Evolutionary conservation across 2,113 vertebrate species (phyloP), one percentile per base, ranked within the genome.

Genomic region (Globicephala melas): DNA sequence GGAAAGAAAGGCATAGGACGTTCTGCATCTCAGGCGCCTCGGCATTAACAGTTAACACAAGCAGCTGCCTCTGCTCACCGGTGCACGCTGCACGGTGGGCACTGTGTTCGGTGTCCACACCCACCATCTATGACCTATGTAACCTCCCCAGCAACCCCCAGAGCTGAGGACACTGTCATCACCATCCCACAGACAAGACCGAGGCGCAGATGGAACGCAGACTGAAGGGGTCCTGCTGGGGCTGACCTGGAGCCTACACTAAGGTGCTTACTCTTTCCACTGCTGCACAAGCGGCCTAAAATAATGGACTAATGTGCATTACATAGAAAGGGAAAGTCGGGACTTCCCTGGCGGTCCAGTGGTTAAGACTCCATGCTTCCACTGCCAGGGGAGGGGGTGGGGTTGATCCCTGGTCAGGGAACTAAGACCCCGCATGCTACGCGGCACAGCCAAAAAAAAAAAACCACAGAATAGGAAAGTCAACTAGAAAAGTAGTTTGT

Each of bases 101-200:
- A 1, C 20, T 0, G 13, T 0, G 20, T 6, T 62, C 41, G 1
- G 6, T 0, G 2, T 36, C 20, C 21, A 58, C 20, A 18, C 12
- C 33, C 25, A 3, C 33, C 2, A 7, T 3, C 74, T 18, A 18
- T 33, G 47, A 28, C 6, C 74, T 77, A 2, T 1, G 11, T 23
- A 5, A 38, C 33, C 60, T 55, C 65, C 71, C 8, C 21, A 28
- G 28, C 20, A 26, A 33, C 47, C 36, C 33, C 11, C 0, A 0
- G 38, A 33, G 44, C 53, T 25, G 31, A 25, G 13, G 9, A 47
- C 11, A 13, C 71, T 10, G 0, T 23, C 31, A 1, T 2, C 0
- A 62, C 21, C 92, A 36, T 2, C 38, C 26, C 60, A 26, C 38
- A 5, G 41, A 26, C 79, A 36, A 10, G 36, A 53, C 44, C 0